Base-by-base conservation (phyloP, 2,113 vertebrate species). In the Forbesichthys papilliferus region DNA sequence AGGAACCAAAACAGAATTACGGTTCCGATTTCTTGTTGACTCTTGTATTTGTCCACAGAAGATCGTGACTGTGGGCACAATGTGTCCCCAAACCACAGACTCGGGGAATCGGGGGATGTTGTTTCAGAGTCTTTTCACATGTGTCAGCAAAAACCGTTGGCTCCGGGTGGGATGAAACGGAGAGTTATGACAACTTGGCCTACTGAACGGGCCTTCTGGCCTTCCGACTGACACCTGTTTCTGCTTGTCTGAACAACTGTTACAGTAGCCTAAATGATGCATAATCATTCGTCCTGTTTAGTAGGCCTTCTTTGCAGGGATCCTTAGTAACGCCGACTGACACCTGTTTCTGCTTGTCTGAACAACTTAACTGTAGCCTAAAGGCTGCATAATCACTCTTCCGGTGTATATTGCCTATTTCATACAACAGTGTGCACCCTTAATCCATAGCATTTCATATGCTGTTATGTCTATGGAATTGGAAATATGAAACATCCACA, bases 161-260 rank as follows among this genome's bases (percentile, higher is more conserved):
- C 36, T 42, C 36, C 7, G 36, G 36, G 36, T 42, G 36, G 36
- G 36, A 42, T 42, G 36, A 42, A 42, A 42, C 36, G 36, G 36
- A 42, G 36, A 8, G 36, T 42, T 42, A 5, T 42, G 36, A 42
- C 36, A 42, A 42, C 36, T 7, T 6, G 36, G 36, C 36, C 36
- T 42, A 7, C 36, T 71, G 64, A 85, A 27, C 27, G 27, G 27
- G 27, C 2, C 27, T 27, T 27, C 27, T 27, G 27, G 2, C 27
- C 27, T 27, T 27, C 75, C 77, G 81, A 67, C 73, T 71, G 59
- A 68, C 88, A 88, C 86, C 87, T 90, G 87, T 84, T 83, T 55
- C 76, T 66, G 58, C 72, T 67, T 42, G 36, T 42, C 66, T 27
- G 74, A 79, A 34, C 84, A 88, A 64, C 84, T 88, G 88, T 69